These are phyloP conservation scores for Podarcis muralis DNA, from an alignment of 2,113 vertebrate genomes.

Conservation along the genomic window DNA sequence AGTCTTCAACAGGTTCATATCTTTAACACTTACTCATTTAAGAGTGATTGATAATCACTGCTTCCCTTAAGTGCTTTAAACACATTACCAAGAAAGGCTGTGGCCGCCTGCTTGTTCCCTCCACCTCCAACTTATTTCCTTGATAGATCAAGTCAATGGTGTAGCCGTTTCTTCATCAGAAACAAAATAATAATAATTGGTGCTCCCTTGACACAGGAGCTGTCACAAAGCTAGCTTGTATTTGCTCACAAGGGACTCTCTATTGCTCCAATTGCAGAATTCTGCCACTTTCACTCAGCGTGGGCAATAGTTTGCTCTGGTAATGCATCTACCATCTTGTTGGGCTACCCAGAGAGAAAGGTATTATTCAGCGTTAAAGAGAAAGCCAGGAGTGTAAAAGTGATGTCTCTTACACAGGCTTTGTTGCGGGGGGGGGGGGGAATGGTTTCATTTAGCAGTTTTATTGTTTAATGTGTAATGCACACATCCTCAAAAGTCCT, in stretches of 20 bases:
- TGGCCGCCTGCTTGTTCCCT: conserved; percentile 14
- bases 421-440: conserved; percentile 11
- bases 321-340: conserved; percentile 30
- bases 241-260: background rate
- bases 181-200: conserved; percentile 6
- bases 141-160: conserved; percentile 32
- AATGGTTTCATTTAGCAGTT: conserved; percentile 54
- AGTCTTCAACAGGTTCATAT: conserved; percentile 51
- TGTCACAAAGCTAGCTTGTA: conserved; percentile 27
- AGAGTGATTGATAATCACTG: conserved; percentile 33
- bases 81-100: conserved; percentile 35
- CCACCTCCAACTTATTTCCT: conserved; percentile 26
- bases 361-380: conserved; percentile 21
- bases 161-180: conserved; percentile 11
- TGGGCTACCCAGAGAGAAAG: conserved; percentile 32
- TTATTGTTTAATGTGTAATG: conserved; percentile 59
- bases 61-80: conserved; percentile 25
- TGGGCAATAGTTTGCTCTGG: conserved; percentile 35
- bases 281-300: conserved; percentile 18
- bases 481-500: conserved; percentile 38
- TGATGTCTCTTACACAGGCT: conserved; percentile 44
- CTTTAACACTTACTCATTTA: conserved; percentile 29
- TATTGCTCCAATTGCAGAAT: conserved; percentile 10
- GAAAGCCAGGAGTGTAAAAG: conserved; percentile 37
- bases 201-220: conserved; percentile 23